These are phyloP conservation scores for Listronotus bonariensis DNA, from an alignment of 1,140 invertebrate species.

Conservation along the genomic window DNA sequence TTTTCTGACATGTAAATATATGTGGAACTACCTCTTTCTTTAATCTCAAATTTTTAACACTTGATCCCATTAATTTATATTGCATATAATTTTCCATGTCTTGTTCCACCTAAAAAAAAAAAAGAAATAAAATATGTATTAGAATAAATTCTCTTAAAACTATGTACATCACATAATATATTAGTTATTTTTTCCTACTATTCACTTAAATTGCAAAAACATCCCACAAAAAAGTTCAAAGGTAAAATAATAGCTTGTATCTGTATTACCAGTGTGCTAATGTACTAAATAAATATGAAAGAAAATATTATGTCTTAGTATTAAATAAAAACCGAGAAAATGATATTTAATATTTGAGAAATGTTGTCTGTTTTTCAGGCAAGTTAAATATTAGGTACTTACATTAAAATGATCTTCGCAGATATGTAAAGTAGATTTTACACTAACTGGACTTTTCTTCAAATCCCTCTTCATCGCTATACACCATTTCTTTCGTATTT, in stretches of 20 bases:
- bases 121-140: not conserved
- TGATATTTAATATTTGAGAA: not conserved
- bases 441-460: not conserved
- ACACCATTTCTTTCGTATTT: not conserved
- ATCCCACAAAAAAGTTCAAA: not conserved
- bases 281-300: no score
- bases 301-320: no score
- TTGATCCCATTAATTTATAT: not conserved
- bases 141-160: not conserved
- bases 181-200: not conserved
- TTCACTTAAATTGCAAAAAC: not conserved
- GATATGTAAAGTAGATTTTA: not conserved
- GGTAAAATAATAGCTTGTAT: not conserved
- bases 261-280: no score
- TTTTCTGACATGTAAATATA: constrained; percentile 1
- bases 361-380: not conserved
- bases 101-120: not conserved
- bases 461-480: not conserved
- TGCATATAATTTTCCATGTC: constrained; percentile 5
- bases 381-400: not conserved
- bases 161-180: not conserved
- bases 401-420: not conserved
- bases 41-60: not conserved
- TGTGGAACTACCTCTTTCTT: no score
- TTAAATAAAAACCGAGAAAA: no score